These are phyloP conservation scores for Brachionus rubens DNA, from an alignment of 1,140 invertebrate genomes.

Conservation along the genomic window DNA sequence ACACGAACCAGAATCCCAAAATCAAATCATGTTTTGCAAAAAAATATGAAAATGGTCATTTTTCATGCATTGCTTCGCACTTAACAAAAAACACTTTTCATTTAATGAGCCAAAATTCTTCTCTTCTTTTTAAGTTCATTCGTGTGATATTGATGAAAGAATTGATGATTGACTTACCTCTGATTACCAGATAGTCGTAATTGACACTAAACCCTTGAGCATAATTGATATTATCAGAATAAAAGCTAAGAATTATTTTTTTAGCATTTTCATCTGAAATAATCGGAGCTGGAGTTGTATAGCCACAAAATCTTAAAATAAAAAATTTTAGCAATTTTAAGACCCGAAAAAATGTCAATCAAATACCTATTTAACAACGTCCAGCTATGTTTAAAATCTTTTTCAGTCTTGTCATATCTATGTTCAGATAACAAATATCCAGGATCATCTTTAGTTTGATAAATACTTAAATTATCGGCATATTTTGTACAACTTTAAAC, in stretches of 20 bases:
- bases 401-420: background rate
- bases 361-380: conserved; percentile 8
- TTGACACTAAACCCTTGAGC: conserved; percentile 1
- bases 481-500: conserved; percentile 13
- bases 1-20: too few species aligned
- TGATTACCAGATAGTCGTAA: background rate
- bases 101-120: too few species aligned
- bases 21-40: too few species aligned
- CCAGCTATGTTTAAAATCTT: conserved; percentile 23
- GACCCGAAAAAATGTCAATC: background rate
- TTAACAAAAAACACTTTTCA: too few species aligned
- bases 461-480: conserved; percentile 15
- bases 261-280: conserved; percentile 25
- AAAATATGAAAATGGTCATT: too few species aligned
- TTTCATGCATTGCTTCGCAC: too few species aligned
- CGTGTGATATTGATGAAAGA: too few species aligned
- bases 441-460: background rate
- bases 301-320: conserved; percentile 18
- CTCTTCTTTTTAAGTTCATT: too few species aligned
- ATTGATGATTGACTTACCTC: background rate
- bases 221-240: conserved; percentile 23
- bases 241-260: conserved; percentile 15
- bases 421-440: background rate
- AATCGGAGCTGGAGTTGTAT: conserved; percentile 1
- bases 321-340: background rate